Conservation (phyloP, 2,797 vertebrate genomes). For the Tarsius wallacei region DNA sequence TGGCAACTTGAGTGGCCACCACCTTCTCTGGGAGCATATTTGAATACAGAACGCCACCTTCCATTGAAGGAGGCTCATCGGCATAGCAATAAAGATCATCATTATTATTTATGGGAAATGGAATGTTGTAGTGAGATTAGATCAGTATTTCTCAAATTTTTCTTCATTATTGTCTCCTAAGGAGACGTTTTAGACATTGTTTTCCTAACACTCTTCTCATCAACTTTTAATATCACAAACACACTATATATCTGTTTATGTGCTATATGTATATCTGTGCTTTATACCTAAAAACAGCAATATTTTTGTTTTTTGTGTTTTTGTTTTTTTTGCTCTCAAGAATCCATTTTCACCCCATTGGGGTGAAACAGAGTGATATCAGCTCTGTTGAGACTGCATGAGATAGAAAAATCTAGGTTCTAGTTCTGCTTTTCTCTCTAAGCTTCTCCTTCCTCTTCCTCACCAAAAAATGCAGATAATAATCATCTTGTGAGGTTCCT, state of each 20-base stretch:
- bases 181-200: not conserved
- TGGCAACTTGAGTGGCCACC: not conserved
- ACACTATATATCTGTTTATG: not conserved
- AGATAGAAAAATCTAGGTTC: not conserved
- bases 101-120: not conserved
- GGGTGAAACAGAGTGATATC: not conserved
- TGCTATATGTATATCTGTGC: not conserved
- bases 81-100: not conserved
- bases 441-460: not conserved
- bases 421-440: not conserved
- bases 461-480: not conserved
- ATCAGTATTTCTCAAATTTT: not conserved
- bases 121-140: not conserved
- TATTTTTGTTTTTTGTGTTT: not conserved
- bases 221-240: not conserved
- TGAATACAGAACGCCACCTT: not conserved
- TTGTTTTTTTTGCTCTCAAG: not conserved
- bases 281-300: slow-evolving; percentile 10
- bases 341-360: not conserved
- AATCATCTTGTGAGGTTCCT: not conserved
- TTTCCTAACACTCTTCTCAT: not conserved
- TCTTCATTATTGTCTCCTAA: not conserved
- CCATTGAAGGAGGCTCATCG: not conserved
- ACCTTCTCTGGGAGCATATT: not conserved
- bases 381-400: not conserved